Base-by-base conservation (phyloP, 2,113 vertebrate genomes). In the Euleptes europaea region DNA sequence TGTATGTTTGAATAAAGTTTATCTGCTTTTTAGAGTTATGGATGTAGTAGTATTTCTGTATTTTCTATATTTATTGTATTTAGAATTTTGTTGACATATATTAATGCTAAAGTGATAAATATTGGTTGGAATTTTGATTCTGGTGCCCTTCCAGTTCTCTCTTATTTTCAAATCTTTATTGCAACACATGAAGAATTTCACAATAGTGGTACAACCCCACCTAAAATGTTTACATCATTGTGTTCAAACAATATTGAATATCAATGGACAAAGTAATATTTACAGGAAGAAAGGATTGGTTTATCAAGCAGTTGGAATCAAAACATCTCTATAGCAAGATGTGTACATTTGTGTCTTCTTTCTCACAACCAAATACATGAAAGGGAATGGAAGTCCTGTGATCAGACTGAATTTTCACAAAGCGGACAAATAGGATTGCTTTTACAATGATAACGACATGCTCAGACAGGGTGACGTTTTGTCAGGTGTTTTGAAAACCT, bases 401-500 rank as follows among this genome's bases (percentile, higher is more conserved):
- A 72, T 35, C 51, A 63, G 31, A 60, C 17, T 33, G 13, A 60
- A 57, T 26, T 3, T 71, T 47, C 4, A 42, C 35, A 14, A 5
- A 10, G 28, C 17, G 38, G 13, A 49, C 71, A 15, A 21, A 28
- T 2, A 23, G 23, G 21, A 79, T 57, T 71, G 31, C 9, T 40
- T 78, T 21, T 83, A 31, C 72, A 31, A 21, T 80, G 9, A 63
- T 79, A 80, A 84, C 42, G 31, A 44, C 47, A 63, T 78, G 67
- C 80, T 83, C 42, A 82, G n/a, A 75, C 82, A 63, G 42, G 77
- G 21, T 35, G 21, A 65, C 74, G 44, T 79, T 89, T 84, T 78
- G 28, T 71, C 28, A 35, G 33, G 28, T 83, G 49, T 72, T 78
- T 72, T 83, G 40, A 40, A 83, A 63, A 49, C 31, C 40, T 87